Evolutionary conservation across 2,113 vertebrate genomes (phyloP), one percentile per base, ranked within the genome.

Genomic region (Potamarius usumacintae): DNA sequence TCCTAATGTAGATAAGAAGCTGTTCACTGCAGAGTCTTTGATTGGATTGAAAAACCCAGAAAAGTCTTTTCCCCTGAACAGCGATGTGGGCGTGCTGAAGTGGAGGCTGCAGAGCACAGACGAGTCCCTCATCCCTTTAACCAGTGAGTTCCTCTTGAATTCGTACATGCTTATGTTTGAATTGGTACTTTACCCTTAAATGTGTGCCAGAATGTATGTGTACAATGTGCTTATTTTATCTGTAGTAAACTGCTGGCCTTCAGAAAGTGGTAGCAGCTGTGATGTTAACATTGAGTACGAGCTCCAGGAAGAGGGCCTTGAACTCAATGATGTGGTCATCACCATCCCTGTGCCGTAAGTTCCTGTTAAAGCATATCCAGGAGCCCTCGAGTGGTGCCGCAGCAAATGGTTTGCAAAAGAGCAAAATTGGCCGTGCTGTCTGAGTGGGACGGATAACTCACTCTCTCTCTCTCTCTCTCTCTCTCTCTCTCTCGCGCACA

Each of bases 281-380:
- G 98, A 99, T 27, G 97, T 99, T 85, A 99, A 99, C 94, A 99
- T 99, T 52, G 98, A 99, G 50, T 99, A 99, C 0, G 98, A 99
- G 89, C 94, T 99, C 89, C 98, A 99, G 90, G 97, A 99, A 88
- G 97, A 97, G 53, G 96, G 91, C 83, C 95, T 99, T 17, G 98
- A 99, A 88, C 96, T 99, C 87, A 98, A 97, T 12, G 97, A 99
- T 2, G 97, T 99, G 30, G 71, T 97, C 91, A 97, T 99, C 93
- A 95, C 95, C 92, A 99, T 99, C 91, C 98, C 98, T 22, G 94
- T 99, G 85, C 98, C 98, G 98, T 99, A 92, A 97, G 98, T 97
- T 25, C 22, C 50, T 62, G 30, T n/a, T 55, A 74, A n/a, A 89
- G 57, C 0, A 22, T 25, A n/a, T n/a, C 62, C 65, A 71, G 5